Conservation (phyloP, 2,888 invertebrate genomes). For the Leptinotarsa tumamoca region DNA sequence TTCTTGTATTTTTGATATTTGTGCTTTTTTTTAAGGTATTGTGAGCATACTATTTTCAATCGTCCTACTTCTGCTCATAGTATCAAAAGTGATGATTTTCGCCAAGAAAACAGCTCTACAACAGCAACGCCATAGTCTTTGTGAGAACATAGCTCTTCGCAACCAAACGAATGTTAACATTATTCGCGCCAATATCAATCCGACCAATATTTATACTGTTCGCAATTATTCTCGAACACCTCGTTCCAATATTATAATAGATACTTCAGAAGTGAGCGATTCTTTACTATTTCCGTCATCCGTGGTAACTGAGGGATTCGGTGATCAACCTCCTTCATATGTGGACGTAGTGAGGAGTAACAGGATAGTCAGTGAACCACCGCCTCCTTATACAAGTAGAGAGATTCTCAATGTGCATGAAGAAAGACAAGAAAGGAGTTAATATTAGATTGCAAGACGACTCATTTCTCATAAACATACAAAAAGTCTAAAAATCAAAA, state of each 20-base stretch:
- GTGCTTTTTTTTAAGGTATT: slow-evolving; percentile 54
- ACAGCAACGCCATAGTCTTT: slow-evolving; percentile 46
- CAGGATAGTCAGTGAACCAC: slow-evolving; percentile 61
- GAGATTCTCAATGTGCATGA: slow-evolving; percentile 54
- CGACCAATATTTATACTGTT: slow-evolving; percentile 53
- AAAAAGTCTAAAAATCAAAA: too few species aligned
- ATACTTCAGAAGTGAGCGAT: slow-evolving; percentile 56
- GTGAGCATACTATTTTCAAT: slow-evolving; percentile 62
- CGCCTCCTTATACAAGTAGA: slow-evolving; percentile 67
- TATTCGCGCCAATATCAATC: slow-evolving; percentile 45
- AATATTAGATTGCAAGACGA: slow-evolving; percentile 13
- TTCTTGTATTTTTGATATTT: not conserved
- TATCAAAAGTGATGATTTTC: slow-evolving; percentile 62
- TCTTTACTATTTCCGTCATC: slow-evolving; percentile 54
- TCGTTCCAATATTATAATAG: slow-evolving; percentile 51
- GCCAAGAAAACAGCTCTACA: slow-evolving; percentile 58
- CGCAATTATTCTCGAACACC: slow-evolving; percentile 48
- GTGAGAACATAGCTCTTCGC: slow-evolving; percentile 52
- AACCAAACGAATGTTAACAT: slow-evolving; percentile 52
- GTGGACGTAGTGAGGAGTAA: slow-evolving; percentile 57
- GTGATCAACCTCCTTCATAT: slow-evolving; percentile 62
- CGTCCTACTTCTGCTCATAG: slow-evolving; percentile 60
- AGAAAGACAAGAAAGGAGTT: slow-evolving; percentile 42
- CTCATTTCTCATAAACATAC: slow-evolving; percentile 7
- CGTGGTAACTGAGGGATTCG: slow-evolving; percentile 46